These are phyloP conservation scores for Aythya fuligula DNA, from an alignment of 2,797 vertebrate genomes.

Conservation along the genomic window DNA sequence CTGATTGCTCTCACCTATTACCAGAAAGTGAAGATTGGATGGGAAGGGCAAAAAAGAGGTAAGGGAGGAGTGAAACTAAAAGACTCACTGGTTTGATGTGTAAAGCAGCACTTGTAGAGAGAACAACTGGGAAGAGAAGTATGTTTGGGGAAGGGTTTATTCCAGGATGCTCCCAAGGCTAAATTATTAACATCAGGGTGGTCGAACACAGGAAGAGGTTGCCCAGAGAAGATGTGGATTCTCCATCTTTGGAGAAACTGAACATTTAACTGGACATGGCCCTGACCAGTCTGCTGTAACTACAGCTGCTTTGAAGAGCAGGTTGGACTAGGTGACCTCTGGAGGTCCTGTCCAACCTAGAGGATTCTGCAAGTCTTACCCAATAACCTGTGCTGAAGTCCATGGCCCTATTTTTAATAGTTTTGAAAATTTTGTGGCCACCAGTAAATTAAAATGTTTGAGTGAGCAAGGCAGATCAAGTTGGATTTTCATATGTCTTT, in stretches of 20 bases:
- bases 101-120: not conserved
- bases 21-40: not conserved
- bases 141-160: not conserved
- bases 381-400: not conserved
- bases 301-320: not conserved
- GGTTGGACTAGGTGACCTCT: not conserved
- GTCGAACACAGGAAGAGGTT: not conserved
- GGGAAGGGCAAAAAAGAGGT: not conserved
- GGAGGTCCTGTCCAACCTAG: not conserved
- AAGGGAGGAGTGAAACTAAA: not conserved
- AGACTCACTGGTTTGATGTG: not conserved
- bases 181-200: not conserved
- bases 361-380: not conserved
- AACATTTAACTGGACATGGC: not conserved
- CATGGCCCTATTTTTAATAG: not conserved
- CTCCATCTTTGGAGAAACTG: not conserved
- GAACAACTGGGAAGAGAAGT: not conserved
- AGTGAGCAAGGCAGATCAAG: not conserved
- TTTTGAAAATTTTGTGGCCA: not conserved
- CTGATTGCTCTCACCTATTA: not conserved
- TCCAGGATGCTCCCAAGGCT: not conserved
- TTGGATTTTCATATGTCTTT: not conserved
- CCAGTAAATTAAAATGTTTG: not conserved
- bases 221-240: not conserved
- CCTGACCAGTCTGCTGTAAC: not conserved